Evolutionary conservation across 2,797 vertebrate genomes (phyloP).

Genomic region (Neosalanx taihuensis): DNA sequence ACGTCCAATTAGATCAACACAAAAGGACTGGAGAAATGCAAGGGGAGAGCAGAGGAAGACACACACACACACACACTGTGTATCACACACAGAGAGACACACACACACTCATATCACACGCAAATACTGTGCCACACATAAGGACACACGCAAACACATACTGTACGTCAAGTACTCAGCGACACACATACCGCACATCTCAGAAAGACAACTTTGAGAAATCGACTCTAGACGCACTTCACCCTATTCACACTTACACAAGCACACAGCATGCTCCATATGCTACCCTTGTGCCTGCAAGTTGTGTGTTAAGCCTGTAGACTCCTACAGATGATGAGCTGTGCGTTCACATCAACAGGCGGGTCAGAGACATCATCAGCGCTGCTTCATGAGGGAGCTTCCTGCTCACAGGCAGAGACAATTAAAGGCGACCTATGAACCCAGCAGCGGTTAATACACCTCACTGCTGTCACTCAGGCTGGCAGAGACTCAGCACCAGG

Average conservation of each 20-base stretch:
- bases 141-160: background rate
- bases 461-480: background rate
- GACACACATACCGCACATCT: too few species aligned
- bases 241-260: too few species aligned
- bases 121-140: background rate
- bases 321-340: slow-evolving; percentile 13
- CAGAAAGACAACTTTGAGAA: too few species aligned
- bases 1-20: slow-evolving; percentile 47
- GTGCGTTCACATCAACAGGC: slow-evolving; percentile 18
- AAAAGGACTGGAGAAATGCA: slow-evolving; percentile 17
- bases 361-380: slow-evolving; percentile 18
- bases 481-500: background rate
- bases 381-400: slow-evolving; percentile 7
- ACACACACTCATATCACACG: background rate
- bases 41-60: background rate
- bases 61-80: background rate
- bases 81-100: too few species aligned
- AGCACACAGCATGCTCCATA: slow-evolving; percentile 12
- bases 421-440: slow-evolving; percentile 32
- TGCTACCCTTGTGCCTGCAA: slow-evolving; percentile 9
- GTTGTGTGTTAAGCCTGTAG: slow-evolving; percentile 2
- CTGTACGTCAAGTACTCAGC: background rate
- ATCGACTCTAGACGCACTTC: too few species aligned
- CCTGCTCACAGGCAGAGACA: slow-evolving; percentile 11
- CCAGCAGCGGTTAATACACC: background rate